A percentile compares a stretch with the other conserved stretches of the same genome.
phyloP scores from a whole-genome alignment of 2,888 invertebrate species.

The Odontocerum albicorne region DNA sequence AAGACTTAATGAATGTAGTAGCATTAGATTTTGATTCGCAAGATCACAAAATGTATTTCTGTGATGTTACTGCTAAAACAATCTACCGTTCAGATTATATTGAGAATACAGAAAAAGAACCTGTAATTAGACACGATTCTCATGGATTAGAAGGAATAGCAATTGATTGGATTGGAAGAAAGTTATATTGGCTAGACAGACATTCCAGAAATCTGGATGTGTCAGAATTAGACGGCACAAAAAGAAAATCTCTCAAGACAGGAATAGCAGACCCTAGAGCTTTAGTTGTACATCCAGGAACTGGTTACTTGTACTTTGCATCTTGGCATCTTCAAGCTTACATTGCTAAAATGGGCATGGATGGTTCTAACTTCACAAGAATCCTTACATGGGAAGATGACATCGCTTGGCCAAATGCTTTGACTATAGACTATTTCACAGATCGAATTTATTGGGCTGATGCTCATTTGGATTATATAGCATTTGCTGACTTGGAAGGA shows the following conservation, averaged over 20 bases:
- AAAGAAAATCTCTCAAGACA: conserved; percentile 84
- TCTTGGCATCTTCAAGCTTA: conserved; percentile 97
- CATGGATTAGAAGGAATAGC: conserved; percentile 97
- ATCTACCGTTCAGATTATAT: conserved; percentile 76
- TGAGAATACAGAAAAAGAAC: conserved; percentile 67
- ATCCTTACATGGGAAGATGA: conserved; percentile 92
- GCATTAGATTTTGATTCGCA: conserved; percentile 91
- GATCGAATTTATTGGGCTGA: conserved; percentile 97
- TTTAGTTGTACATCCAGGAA: conserved; percentile 91
- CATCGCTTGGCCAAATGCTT: conserved; percentile 97
- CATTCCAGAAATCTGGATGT: conserved; percentile 95
- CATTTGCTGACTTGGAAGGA: conserved; percentile 92
- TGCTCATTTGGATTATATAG: conserved; percentile 97
- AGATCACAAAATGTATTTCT: conserved; percentile 88
- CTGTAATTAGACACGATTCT: conserved; percentile 89
- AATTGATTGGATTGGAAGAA: conserved; percentile 94
- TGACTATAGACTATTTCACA: conserved; percentile 95
- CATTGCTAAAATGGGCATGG: conserved; percentile 96
- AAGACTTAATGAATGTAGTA: conserved; percentile 95
- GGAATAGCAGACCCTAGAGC: conserved; percentile 94
- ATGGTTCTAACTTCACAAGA: conserved; percentile 86
- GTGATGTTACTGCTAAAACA: conserved; percentile 94
- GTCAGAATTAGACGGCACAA: conserved; percentile 89
- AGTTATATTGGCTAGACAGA: conserved; percentile 96
- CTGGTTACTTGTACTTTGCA: conserved; percentile 90